Evolutionary conservation across 2,113 vertebrate species (phyloP).

Genomic region (Hemibagrus wyckioides): DNA sequence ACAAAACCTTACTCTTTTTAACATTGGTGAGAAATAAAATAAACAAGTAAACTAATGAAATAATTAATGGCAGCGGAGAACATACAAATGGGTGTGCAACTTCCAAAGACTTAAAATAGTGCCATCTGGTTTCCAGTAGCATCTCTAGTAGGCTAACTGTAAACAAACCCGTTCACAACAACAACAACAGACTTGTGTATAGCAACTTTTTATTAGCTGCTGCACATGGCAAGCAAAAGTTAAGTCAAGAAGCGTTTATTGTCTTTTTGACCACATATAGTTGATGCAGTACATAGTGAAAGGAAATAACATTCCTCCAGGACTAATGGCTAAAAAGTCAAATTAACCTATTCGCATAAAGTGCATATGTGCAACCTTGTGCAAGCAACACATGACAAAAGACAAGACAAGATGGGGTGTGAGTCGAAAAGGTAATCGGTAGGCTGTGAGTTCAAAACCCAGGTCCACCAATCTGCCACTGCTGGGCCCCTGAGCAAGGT

Average conservation of each 20-base stretch:
- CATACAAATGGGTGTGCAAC: no score
- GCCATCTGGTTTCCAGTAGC: not conserved
- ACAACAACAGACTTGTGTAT: not conserved
- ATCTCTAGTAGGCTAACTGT: not conserved
- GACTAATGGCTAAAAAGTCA: no score
- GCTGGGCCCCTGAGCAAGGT: no score
- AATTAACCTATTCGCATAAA: no score
- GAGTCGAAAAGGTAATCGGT: no score
- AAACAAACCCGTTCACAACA: not conserved
- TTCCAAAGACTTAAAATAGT: not conserved
- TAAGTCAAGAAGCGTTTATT: no score
- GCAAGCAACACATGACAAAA: no score
- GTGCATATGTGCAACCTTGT: no score
- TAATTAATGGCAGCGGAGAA: not conserved
- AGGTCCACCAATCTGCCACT: no score
- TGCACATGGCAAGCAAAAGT: not conserved
- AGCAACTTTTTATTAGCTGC: not conserved
- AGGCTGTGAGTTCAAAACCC: no score
- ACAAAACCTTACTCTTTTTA: not conserved
- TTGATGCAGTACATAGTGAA: not conserved
- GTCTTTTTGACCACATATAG: not conserved
- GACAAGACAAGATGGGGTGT: no score
- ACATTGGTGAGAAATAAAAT: not conserved
- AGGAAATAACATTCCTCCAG: no score
- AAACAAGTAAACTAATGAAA: not conserved